Evolutionary conservation across 2,797 vertebrate species (phyloP).

Genomic region (Selene dorsalis): DNA sequence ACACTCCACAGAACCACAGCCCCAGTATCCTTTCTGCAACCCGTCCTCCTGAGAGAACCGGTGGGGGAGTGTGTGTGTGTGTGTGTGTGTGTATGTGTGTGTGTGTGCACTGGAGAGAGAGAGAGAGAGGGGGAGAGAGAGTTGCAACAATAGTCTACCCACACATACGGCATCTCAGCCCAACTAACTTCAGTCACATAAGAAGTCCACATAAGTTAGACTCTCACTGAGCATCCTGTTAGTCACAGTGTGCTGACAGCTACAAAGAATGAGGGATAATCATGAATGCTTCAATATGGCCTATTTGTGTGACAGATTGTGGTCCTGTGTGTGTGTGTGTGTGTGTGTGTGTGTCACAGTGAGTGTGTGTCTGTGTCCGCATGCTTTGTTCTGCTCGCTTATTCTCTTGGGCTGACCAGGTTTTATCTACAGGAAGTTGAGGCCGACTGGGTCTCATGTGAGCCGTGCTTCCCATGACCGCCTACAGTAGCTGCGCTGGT

Average conservation of each 20-base stretch:
- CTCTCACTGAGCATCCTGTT: conserved; percentile 76
- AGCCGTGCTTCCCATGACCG: conserved; percentile 81
- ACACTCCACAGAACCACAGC: conserved; percentile 75
- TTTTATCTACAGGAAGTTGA: conserved; percentile 86
- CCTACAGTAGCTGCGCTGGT: conserved; percentile 60
- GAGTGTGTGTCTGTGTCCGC: conserved; percentile 32
- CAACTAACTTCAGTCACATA: conserved; percentile 73
- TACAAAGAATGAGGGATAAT: conserved; percentile 76
- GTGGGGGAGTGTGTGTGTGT: conserved; percentile 44
- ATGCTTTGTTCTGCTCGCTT: conserved; percentile 73
- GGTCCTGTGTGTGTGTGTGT: conserved; percentile 43
- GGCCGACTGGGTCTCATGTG: conserved; percentile 80
- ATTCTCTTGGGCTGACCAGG: conserved; percentile 73
- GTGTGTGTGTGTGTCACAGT: conserved; percentile 32
- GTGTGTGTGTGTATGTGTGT: conserved; percentile 30
- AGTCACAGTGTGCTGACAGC: conserved; percentile 78
- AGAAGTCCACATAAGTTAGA: conserved; percentile 73
- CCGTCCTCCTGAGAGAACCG: conserved; percentile 58
- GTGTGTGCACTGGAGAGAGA: conserved; percentile 22
- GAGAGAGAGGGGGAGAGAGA: conserved; percentile 31
- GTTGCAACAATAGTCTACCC: conserved; percentile 71
- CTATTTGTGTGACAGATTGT: conserved; percentile 72
- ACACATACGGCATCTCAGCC: conserved; percentile 65
- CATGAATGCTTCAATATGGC: conserved; percentile 76
- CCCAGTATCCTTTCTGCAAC: conserved; percentile 63